Percentiles rank a stretch among this genome's conserved stretches.
These are phyloP conservation scores for Apeltes quadracus DNA, from an alignment of 2,113 vertebrate species.

Conservation along the genomic window DNA sequence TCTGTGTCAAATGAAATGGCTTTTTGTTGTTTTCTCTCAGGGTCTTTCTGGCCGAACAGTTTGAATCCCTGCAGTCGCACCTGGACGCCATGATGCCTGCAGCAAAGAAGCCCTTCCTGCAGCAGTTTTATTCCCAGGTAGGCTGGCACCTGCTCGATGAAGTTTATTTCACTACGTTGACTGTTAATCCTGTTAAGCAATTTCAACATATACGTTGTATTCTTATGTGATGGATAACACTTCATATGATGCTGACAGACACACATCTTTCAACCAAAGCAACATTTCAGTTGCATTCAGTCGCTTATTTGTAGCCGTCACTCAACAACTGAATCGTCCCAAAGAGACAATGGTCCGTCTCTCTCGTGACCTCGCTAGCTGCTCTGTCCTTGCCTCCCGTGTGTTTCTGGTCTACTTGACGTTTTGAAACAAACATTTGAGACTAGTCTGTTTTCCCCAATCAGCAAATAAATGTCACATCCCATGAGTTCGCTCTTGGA, in stretches of 20 bases:
- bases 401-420: constrained; percentile 19
- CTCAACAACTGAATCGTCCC: not conserved
- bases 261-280: not conserved
- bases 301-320: constrained; percentile 1
- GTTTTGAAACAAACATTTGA: constrained; percentile 39
- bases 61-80: constrained; percentile 95
- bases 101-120: constrained; percentile 97
- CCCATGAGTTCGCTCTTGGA: constrained; percentile 14
- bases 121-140: constrained; percentile 99
- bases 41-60: constrained; percentile 96
- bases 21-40: constrained; percentile 68
- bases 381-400: not conserved
- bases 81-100: constrained; percentile 97
- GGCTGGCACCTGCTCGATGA: not conserved
- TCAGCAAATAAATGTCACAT: constrained; percentile 43
- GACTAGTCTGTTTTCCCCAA: constrained; percentile 13
- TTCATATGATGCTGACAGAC: not conserved
- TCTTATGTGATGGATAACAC: not conserved
- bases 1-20: not conserved
- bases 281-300: not conserved
- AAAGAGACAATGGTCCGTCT: constrained; percentile 11
- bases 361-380: not conserved
- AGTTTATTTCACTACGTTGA: too few relatives aligned
- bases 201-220: not conserved
- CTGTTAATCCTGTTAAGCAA: too few relatives aligned